Conservation (phyloP, 2,113 vertebrate species). For the Alethe diademata region DNA sequence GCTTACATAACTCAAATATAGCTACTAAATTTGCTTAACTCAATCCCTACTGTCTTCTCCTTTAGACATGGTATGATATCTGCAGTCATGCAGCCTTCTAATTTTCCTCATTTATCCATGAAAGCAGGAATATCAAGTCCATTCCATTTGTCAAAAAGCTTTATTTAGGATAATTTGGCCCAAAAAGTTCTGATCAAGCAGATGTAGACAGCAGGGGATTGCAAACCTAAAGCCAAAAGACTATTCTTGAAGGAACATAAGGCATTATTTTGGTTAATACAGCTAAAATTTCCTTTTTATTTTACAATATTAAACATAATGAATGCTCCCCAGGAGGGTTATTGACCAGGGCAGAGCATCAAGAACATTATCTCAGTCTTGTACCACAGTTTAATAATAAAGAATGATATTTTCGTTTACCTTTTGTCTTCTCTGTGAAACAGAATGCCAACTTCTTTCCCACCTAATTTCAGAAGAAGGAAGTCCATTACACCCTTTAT, state of each 20-base stretch:
- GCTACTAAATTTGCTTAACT: background rate
- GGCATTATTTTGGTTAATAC: conserved; percentile 65
- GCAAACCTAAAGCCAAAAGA: conserved; percentile 50
- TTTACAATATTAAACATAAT: conserved; percentile 66
- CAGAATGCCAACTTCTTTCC: background rate
- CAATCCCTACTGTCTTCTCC: background rate
- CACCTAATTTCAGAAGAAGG: background rate
- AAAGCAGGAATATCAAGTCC: background rate
- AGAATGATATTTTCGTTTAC: conserved; percentile 2
- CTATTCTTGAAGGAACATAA: conserved; percentile 46
- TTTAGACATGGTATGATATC: background rate
- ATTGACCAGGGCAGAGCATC: conserved; percentile 28
- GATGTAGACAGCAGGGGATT: conserved; percentile 48
- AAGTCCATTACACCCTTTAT: background rate
- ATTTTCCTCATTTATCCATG: background rate
- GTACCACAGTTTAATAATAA: conserved; percentile 8
- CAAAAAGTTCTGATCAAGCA: conserved; percentile 51
- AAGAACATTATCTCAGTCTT: conserved; percentile 48
- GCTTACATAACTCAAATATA: background rate
- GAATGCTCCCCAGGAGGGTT: conserved; percentile 57
- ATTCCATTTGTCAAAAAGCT: background rate
- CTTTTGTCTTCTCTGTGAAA: background rate
- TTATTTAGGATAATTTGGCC: conserved; percentile 46
- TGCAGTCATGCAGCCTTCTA: background rate
- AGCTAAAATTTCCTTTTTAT: conserved; percentile 58